phyloP scores from a whole-genome alignment of 2,797 vertebrate genomes.

The Odontamblyopus lacepedii region DNA sequence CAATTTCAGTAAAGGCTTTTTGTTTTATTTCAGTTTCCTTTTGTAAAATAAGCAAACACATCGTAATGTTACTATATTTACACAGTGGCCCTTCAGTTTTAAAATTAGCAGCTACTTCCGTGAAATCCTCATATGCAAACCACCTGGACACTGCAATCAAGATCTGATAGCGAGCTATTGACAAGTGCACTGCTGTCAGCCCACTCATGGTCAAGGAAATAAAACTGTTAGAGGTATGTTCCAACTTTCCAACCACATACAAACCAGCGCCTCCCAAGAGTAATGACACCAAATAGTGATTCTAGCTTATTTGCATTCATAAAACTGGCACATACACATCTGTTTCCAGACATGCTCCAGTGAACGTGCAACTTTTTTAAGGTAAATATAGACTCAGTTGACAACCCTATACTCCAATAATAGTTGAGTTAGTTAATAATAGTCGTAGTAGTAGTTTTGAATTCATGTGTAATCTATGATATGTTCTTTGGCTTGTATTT shows the following conservation, averaged over 20 bases:
- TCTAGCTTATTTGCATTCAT: slow-evolving; percentile 45
- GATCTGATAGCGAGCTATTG: slow-evolving; percentile 23
- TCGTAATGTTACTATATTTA: slow-evolving; percentile 72
- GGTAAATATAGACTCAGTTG: neutral
- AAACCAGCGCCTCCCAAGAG: slow-evolving; percentile 42
- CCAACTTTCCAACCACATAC: slow-evolving; percentile 58
- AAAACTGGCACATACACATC: slow-evolving; percentile 22
- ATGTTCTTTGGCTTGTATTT: neutral
- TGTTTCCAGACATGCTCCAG: slow-evolving; percentile 22
- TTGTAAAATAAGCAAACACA: slow-evolving; percentile 20
- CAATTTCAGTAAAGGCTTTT: neutral
- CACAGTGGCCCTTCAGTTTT: slow-evolving; percentile 51
- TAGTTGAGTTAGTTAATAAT: neutral
- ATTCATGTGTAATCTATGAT: neutral
- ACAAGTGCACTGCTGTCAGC: slow-evolving; percentile 29
- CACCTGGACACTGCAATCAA: slow-evolving; percentile 43
- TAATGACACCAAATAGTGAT: slow-evolving; percentile 32
- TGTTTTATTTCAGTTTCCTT: neutral
- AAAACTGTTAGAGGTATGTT: slow-evolving; percentile 51
- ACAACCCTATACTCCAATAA: neutral
- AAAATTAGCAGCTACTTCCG: slow-evolving; percentile 62
- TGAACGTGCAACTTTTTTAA: neutral
- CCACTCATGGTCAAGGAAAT: slow-evolving; percentile 60
- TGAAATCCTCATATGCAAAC: slow-evolving; percentile 79
- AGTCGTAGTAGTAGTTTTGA: neutral